phyloP scores from a whole-genome alignment of 2,113 vertebrate species.

The Microcebus murinus region DNA sequence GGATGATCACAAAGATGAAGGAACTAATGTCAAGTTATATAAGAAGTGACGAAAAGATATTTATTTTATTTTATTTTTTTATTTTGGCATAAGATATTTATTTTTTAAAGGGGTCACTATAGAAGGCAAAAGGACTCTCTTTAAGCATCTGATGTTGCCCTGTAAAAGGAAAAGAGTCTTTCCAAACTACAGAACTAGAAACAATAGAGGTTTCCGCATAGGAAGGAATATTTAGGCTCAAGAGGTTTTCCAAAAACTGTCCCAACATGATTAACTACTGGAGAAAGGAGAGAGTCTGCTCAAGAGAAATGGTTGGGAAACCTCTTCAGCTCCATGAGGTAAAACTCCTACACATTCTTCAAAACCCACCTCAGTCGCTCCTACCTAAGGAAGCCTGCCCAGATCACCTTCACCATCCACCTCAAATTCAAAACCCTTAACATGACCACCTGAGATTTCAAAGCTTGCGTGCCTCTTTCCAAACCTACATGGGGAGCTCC shows the following conservation, averaged over 20 bases:
- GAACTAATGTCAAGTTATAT: background rate
- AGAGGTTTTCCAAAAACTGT: background rate
- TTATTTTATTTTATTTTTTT: too few species aligned
- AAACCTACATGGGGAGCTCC: too few species aligned
- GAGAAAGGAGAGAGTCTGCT: background rate
- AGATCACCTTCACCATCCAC: background rate
- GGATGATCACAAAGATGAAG: background rate
- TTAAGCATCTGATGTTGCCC: background rate
- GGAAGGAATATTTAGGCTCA: background rate
- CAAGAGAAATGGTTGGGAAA: background rate
- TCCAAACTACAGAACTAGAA: background rate
- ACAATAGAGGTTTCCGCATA: background rate
- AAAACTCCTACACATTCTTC: background rate
- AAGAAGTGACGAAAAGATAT: background rate
- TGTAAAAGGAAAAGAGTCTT: background rate
- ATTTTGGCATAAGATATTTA: background rate
- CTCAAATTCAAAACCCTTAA: background rate
- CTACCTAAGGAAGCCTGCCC: background rate
- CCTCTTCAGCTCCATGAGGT: background rate
- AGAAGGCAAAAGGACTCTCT: background rate
- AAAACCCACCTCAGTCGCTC: background rate
- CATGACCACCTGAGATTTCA: background rate
- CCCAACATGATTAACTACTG: background rate
- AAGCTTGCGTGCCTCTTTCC: background rate
- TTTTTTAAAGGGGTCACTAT: background rate